phyloP scores from a whole-genome alignment of 2,888 invertebrate genomes.

The Sicus ferrugineus region DNA sequence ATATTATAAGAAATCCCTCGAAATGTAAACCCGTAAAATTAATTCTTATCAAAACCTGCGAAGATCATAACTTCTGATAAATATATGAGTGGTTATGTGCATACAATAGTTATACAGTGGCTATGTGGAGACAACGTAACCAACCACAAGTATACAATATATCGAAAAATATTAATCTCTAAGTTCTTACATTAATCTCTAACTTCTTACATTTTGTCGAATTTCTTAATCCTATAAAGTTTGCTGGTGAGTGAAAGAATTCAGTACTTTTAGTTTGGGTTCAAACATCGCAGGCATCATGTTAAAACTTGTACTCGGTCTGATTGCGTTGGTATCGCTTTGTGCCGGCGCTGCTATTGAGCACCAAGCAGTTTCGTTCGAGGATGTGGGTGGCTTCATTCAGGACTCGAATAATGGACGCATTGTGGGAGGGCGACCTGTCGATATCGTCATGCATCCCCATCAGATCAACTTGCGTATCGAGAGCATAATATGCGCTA shows the following conservation, averaged over 20 bases:
- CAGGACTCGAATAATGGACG: conserved; percentile 38
- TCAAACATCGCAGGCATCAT: conserved; percentile 23
- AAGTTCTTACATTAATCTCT: too few relatives aligned
- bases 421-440: conserved; percentile 52
- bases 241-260: not conserved
- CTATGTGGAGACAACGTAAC: too few relatives aligned
- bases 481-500: conserved; percentile 35
- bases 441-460: conserved; percentile 45
- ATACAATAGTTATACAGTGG: too few relatives aligned
- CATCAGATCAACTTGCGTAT: conserved; percentile 52
- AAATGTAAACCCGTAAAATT: too few relatives aligned
- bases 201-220: too few relatives aligned
- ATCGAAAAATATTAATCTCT: too few relatives aligned
- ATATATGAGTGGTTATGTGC: too few relatives aligned
- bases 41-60: too few relatives aligned
- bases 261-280: not conserved
- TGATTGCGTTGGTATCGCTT: not conserved
- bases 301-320: not conserved
- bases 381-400: not conserved
- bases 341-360: not conserved
- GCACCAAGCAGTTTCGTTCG: not conserved
- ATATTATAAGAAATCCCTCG: too few relatives aligned
- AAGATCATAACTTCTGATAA: too few relatives aligned
- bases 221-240: too few relatives aligned
- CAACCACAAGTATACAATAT: too few relatives aligned